A percentile compares a stretch with the other conserved stretches of the same genome.
These are phyloP conservation scores for Anthopleura xanthogrammica DNA, from an alignment of 92 coral and sea anemone species.

Conservation along the genomic window DNA sequence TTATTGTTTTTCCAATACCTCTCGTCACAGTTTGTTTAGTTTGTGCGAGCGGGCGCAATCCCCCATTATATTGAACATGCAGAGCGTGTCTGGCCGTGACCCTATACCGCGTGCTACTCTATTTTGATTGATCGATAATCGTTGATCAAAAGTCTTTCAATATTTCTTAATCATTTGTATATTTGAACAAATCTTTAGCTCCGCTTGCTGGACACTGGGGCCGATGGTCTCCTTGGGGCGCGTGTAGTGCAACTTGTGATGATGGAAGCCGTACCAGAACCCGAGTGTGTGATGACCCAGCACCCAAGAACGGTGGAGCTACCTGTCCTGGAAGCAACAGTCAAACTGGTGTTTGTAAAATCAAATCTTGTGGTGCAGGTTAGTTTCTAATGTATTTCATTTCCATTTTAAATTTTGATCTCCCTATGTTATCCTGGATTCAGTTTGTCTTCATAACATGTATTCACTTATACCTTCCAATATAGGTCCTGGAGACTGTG, in stretches of 20 bases:
- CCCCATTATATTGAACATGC: too few relatives aligned
- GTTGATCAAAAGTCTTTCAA: background rate
- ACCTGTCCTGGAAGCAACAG: slow-evolving; percentile 44
- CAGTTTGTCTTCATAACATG: too few relatives aligned
- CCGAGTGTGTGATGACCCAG: slow-evolving; percentile 66
- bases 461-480: background rate
- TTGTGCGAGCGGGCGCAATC: too few relatives aligned
- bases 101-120: too few relatives aligned
- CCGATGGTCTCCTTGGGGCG: slow-evolving; percentile 64
- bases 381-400: background rate
- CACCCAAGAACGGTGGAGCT: slow-evolving; percentile 66
- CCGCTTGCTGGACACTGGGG: slow-evolving; percentile 81
- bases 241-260: slow-evolving; percentile 57
- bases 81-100: too few relatives aligned
- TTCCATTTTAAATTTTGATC: background rate
- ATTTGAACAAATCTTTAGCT: slow-evolving; percentile 16
- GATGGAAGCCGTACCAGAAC: slow-evolving; percentile 56
- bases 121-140: too few relatives aligned
- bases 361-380: slow-evolving; percentile 54
- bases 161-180: too few relatives aligned
- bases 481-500: slow-evolving; percentile 81
- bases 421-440: background rate
- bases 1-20: too few relatives aligned
- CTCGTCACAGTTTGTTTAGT: too few relatives aligned
- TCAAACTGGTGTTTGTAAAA: slow-evolving; percentile 25